These are phyloP conservation scores for Myathropa florea DNA, from an alignment of 2,888 invertebrate genomes.

Conservation along the genomic window DNA sequence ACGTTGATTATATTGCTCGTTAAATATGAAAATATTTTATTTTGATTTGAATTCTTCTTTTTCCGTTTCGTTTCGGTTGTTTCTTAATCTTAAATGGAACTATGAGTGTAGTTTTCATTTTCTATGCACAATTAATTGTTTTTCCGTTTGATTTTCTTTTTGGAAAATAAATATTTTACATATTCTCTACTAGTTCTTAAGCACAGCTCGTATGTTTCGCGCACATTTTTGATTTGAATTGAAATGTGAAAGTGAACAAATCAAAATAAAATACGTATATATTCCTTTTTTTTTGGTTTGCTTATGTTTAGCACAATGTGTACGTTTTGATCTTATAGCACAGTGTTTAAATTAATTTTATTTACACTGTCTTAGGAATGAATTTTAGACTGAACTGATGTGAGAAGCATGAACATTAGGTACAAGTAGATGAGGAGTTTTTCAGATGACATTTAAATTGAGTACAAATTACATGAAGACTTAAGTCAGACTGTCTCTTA, in stretches of 20 bases:
- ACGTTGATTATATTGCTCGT: slow-evolving; percentile 38
- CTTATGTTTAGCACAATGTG: slow-evolving; percentile 14
- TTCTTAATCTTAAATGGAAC: slow-evolving; percentile 42
- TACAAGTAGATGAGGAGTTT: not conserved
- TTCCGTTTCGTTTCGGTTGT: not conserved
- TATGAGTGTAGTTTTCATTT: slow-evolving; percentile 64
- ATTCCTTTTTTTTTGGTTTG: not conserved
- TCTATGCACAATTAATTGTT: slow-evolving; percentile 52
- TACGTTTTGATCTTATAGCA: slow-evolving; percentile 14
- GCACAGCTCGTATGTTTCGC: slow-evolving; percentile 70
- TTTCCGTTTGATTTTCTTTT: not conserved
- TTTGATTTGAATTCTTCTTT: slow-evolving; percentile 7
- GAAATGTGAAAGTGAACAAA: slow-evolving; percentile 39
- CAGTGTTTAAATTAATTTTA: not conserved
- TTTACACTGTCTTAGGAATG: not conserved
- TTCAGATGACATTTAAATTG: no score
- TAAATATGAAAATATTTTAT: slow-evolving; percentile 1
- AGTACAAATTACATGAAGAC: no score
- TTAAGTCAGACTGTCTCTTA: no score
- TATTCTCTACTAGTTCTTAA: slow-evolving; percentile 55
- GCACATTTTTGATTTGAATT: slow-evolving; percentile 35
- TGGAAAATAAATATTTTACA: slow-evolving; percentile 9
- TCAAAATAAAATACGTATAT: not conserved
- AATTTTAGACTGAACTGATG: not conserved
- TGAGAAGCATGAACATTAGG: slow-evolving; percentile 34